Conservation (phyloP, 2,797 vertebrate genomes). For the Neostethus bicornis region DNA sequence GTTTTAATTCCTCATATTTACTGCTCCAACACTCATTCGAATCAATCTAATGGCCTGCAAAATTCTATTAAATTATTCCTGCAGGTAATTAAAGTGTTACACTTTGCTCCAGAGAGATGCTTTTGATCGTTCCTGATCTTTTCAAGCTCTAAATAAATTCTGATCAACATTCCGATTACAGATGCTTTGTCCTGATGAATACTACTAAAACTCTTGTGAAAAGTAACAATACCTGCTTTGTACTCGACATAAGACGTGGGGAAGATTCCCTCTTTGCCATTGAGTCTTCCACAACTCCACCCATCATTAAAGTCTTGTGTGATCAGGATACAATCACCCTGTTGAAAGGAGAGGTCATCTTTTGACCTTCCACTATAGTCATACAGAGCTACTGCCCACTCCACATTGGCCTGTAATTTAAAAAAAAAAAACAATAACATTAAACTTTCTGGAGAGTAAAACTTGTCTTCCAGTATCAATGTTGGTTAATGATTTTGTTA, state of each 20-base stretch:
- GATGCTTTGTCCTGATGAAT: too few relatives aligned
- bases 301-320: conserved; percentile 80
- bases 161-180: too few relatives aligned
- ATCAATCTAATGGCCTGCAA: too few relatives aligned
- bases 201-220: too few relatives aligned
- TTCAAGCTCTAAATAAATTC: too few relatives aligned
- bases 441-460: not conserved
- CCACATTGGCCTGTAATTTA: conserved; percentile 26
- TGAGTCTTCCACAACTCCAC: conserved; percentile 88
- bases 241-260: conserved; percentile 84
- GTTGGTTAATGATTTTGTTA: too few relatives aligned
- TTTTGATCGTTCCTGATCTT: too few relatives aligned
- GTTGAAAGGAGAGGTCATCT: conserved; percentile 86
- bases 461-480: not conserved
- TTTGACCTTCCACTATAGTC: conserved; percentile 85
- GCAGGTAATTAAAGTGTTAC: too few relatives aligned
- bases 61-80: too few relatives aligned
- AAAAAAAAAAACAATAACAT: not conserved
- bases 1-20: too few relatives aligned
- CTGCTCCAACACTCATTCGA: too few relatives aligned
- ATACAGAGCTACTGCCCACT: conserved; percentile 90
- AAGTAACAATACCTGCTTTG: conserved; percentile 75
- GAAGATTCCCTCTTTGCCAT: conserved; percentile 88
- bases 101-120: too few relatives aligned
- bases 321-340: conserved; percentile 88